Evolutionary conservation across 2,113 vertebrate species (phyloP), one percentile per base, ranked within the genome.

Genomic region (Agapornis roseicollis): DNA sequence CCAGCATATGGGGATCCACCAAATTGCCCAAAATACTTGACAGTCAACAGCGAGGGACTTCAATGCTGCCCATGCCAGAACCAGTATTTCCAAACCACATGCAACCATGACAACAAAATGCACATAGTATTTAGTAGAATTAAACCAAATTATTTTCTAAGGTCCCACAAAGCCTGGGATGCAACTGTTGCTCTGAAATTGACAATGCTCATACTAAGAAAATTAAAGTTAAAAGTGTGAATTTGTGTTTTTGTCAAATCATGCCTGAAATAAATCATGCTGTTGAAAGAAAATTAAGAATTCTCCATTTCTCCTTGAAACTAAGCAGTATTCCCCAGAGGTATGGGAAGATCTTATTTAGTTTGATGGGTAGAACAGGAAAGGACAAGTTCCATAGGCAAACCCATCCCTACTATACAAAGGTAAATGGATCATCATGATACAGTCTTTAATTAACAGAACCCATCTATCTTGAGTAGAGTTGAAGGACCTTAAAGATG

Each of bases 331-430:
- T 68, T 85, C 85, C 89, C 44, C 55, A 50, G 63, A 91, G 37
- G 55, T 41, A 78, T 33, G 61, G 37, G 66, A 73, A 91, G 33
- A 66, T 68, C 46, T 83, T 63, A 31, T 82, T 78, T 47, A 35
- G 88, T 76, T 89, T n/a, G 44, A 90, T 66, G 49, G 64, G 69
- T 52, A 93, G n/a, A 79, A 85, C 80, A 96, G 84, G 90, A 88
- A 90, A 82, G 44, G 66, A 69, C 46, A 44, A 84, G 85, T 69
- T 83, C 17, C 49, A 47, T 10, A 46, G 0, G 4, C 66, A 94
- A 68, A 13, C 39, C 71, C 37, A 95, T 23, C 63, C 84, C 55
- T 50, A 68, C 27, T 60, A 63, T 9, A 42, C 33, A 87, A 74
- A 82, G 37, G 35, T 29, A 92, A 63, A 81, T 7, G 76, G 72